Percentiles rank a stretch among this genome's conserved stretches.
Conservation (phyloP, 2,113 vertebrate genomes). For the Emydura subglobosa region DNA sequence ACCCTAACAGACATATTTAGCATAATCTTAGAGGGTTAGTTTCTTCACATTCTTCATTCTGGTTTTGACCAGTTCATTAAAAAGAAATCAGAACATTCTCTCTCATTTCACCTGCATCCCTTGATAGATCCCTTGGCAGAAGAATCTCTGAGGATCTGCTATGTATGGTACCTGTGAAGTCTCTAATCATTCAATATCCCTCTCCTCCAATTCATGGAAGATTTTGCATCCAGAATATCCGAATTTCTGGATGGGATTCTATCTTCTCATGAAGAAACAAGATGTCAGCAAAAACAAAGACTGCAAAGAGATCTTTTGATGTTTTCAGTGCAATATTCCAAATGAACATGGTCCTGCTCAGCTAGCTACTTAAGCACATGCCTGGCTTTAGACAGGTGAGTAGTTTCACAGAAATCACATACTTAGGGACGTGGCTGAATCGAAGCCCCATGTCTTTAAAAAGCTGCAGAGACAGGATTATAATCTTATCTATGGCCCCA, state of each 20-base stretch:
- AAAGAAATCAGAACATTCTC: not conserved
- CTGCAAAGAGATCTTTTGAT: not conserved
- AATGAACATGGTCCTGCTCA: slow-evolving; percentile 23
- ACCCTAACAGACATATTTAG: not conserved
- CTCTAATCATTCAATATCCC: not conserved
- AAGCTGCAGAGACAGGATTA: slow-evolving; percentile 56
- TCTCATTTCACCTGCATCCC: not conserved
- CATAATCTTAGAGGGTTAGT: not conserved
- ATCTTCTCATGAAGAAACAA: not conserved
- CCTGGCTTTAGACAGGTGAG: slow-evolving; percentile 52
- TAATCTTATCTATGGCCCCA: slow-evolving; percentile 52
- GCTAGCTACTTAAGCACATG: slow-evolving; percentile 37
- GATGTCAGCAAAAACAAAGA: not conserved
- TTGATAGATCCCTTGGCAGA: not conserved
- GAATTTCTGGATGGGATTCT: not conserved
- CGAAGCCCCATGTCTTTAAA: slow-evolving; percentile 39
- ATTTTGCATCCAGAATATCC: not conserved
- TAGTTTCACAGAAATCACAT: not conserved
- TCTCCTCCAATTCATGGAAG: not conserved
- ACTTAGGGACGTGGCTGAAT: slow-evolving; percentile 44
- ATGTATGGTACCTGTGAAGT: not conserved
- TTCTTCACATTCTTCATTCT: not conserved
- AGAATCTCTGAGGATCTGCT: not conserved
- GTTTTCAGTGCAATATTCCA: not conserved
- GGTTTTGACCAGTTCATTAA: not conserved